These are phyloP conservation scores for Micoletzkya japonica DNA, from an alignment of 2,888 invertebrate species.

Conservation along the genomic window DNA sequence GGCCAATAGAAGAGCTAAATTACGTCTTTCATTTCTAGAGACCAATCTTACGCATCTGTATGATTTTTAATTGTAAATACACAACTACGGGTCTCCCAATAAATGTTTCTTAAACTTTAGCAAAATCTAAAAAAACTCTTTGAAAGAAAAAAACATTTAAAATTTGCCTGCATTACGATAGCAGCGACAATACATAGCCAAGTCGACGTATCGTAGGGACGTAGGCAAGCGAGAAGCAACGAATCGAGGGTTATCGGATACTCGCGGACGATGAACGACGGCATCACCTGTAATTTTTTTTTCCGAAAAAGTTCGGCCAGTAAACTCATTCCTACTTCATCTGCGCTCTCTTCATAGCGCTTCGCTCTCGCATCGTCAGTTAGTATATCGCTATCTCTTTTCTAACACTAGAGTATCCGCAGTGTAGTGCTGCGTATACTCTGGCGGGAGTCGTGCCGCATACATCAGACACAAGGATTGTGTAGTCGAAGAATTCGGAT, in stretches of 20 bases:
- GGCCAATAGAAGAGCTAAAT: constrained; percentile 4
- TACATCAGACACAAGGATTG: constrained; percentile 15
- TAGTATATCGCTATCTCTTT: too few relatives aligned
- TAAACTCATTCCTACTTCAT: too few relatives aligned
- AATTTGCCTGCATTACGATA: constrained; percentile 12
- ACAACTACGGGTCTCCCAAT: too few relatives aligned
- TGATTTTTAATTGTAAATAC: too few relatives aligned
- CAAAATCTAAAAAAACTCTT: too few relatives aligned
- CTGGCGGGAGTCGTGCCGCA: neutral
- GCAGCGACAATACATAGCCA: constrained; percentile 13
- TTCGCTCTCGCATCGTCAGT: too few relatives aligned
- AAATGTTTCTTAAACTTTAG: too few relatives aligned
- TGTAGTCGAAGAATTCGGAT: constrained; percentile 14
- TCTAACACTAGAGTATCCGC: too few relatives aligned
- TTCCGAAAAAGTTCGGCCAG: too few relatives aligned
- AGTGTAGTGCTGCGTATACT: too few relatives aligned
- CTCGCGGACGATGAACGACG: constrained; percentile 21
- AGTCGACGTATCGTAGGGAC: constrained; percentile 4
- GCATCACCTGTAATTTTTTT: neutral
- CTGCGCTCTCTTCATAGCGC: too few relatives aligned
- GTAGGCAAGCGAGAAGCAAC: constrained; percentile 17
- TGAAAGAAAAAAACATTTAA: neutral
- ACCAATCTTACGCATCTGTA: too few relatives aligned
- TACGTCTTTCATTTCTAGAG: neutral
- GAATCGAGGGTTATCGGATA: constrained; percentile 19